Conservation (phyloP, 2,888 invertebrate genomes). For the Drosophila prostipennis region DNA sequence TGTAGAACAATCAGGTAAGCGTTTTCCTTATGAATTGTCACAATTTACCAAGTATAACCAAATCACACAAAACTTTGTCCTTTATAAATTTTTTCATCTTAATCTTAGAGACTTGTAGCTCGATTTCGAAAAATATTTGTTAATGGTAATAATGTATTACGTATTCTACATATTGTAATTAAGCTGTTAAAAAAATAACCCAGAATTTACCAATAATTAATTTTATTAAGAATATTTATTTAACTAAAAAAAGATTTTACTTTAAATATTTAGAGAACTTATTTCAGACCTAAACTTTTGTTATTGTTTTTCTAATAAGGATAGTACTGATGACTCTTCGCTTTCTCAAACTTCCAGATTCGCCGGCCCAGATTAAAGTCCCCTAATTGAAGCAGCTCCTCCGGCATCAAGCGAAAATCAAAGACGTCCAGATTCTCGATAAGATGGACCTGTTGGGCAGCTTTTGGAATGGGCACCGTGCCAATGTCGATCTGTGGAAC, state of each 20-base stretch:
- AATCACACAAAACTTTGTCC: too few species aligned
- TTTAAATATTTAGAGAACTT: neutral
- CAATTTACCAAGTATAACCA: neutral
- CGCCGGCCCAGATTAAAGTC: conserved; percentile 83
- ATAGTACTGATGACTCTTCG: conserved; percentile 74
- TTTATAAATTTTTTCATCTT: neutral
- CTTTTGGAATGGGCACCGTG: conserved; percentile 86
- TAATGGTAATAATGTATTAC: too few species aligned
- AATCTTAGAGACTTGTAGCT: too few species aligned
- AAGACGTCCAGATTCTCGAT: conserved; percentile 86
- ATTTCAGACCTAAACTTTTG: neutral
- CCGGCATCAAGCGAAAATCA: conserved; percentile 85
- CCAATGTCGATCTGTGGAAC: conserved; percentile 85
- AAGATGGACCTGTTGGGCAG: conserved; percentile 84
- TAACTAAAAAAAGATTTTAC: neutral
- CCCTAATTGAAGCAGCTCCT: conserved; percentile 85
- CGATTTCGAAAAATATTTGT: too few species aligned
- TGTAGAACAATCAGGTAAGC: neutral
- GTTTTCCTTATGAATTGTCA: too few species aligned
- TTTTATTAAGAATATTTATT: too few species aligned
- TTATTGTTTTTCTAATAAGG: conserved; percentile 64
- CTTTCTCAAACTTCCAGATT: conserved; percentile 67
- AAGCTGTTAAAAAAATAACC: too few species aligned
- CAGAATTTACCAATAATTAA: neutral
- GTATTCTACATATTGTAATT: too few species aligned